phyloP scores from a whole-genome alignment of 2,888 invertebrate genomes.

The Celastrina argiolus region DNA sequence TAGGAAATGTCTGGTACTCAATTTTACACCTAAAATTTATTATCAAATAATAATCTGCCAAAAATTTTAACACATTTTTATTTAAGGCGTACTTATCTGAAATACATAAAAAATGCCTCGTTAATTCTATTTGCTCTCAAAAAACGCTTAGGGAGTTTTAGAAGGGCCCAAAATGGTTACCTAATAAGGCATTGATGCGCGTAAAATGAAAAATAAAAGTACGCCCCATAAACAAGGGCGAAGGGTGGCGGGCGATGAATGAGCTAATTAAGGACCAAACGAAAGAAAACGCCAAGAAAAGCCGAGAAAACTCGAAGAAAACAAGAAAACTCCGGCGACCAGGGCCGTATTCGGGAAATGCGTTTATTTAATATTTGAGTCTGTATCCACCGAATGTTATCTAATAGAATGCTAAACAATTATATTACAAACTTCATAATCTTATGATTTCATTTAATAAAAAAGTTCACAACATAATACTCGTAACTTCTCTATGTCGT shows the following conservation, averaged over 20 bases:
- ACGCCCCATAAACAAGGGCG: slow-evolving; percentile 71
- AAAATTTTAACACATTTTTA: background rate
- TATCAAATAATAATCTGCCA: slow-evolving; percentile 10
- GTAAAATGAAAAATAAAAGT: slow-evolving; percentile 70
- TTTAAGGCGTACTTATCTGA: slow-evolving; percentile 5
- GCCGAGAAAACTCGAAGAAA: slow-evolving; percentile 72
- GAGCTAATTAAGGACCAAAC: slow-evolving; percentile 75
- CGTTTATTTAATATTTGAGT: background rate
- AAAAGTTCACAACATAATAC: background rate
- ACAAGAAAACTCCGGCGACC: slow-evolving; percentile 69
- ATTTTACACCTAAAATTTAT: slow-evolving; percentile 3
- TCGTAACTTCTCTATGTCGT: background rate
- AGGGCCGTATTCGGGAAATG: slow-evolving; percentile 42
- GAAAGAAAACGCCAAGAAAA: slow-evolving; percentile 76
- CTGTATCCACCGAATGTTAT: too few species aligned
- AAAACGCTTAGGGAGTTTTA: slow-evolving; percentile 22
- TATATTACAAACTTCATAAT: background rate
- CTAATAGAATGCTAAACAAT: too few species aligned
- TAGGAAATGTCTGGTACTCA: background rate
- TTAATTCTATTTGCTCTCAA: slow-evolving; percentile 18
- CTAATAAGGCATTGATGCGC: slow-evolving; percentile 58
- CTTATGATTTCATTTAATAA: background rate
- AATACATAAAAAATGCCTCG: slow-evolving; percentile 10
- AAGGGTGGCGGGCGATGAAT: slow-evolving; percentile 56
- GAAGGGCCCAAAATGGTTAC: slow-evolving; percentile 52